Base-by-base conservation (phyloP, 2,113 vertebrate genomes). In the Puntigrus tetrazona region DNA sequence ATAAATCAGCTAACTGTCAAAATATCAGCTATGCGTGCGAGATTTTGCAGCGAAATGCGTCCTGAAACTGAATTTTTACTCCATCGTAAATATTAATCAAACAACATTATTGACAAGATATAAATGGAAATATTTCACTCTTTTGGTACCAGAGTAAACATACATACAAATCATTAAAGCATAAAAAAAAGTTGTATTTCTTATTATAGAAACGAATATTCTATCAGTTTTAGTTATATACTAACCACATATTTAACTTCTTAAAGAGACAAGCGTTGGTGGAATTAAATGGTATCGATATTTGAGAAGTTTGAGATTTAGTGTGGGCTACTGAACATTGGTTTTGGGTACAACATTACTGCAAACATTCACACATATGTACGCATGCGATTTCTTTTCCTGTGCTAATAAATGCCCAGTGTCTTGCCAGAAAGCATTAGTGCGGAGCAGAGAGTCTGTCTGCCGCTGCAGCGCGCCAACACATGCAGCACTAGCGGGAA, bases 351-450 rank as follows among this genome's bases (percentile, higher is more conserved):
- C 65, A 67, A 10, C 18, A 38, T n/a, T 45, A 29, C 25, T 63
- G 25, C 31, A 81, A 55, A 67, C 57, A 82, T 43, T 31, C 69
- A 81, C 57, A 38, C 25, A 73, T 27, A 47, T n/a, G 67, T 52
- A 76, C 81, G 25, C 38, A 63, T 25, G 36, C 25, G 36, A 41
- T 5, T 36, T 50, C 25, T 75, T 69, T 65, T 27, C 8, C 70
- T 77, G 57, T 69, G 57, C 82, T 79, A 84, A 83, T 78, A 74
- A 50, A 70, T 45, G 61, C 25, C 20, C 61, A 76, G 70, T 76
- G 70, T 61, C 57, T 63, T 86, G 79, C 72, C 84, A 86, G 34
- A 77, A 74, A 65, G 36, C 72, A 82, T 77, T 82, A 69, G 84
- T 65, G 69, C 74, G 47, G 84, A 47, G 78, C 38, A 61, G 43